phyloP scores from a whole-genome alignment of 2,113 vertebrate genomes.

The Labeo rohita region DNA sequence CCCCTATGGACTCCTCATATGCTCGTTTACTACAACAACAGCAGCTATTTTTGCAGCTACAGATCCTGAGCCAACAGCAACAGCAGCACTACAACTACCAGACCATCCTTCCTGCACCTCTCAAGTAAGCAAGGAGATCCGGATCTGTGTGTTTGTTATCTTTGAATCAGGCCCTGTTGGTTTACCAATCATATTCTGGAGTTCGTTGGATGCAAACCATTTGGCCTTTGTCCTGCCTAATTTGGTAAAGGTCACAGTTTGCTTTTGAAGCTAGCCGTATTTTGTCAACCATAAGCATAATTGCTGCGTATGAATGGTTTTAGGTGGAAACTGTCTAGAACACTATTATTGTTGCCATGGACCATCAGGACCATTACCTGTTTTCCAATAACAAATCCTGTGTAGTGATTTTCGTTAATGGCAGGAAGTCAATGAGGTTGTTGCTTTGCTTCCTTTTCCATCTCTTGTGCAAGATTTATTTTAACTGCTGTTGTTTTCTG shows the following conservation, averaged over 20 bases:
- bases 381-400: conserved; percentile 68
- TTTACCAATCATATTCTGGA: background rate
- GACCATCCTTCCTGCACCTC: conserved; percentile 85
- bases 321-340: conserved; percentile 42
- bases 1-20: conserved; percentile 95
- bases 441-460: conserved; percentile 58
- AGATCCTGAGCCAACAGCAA: conserved; percentile 98
- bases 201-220: background rate
- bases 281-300: conserved; percentile 31
- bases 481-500: conserved; percentile 51
- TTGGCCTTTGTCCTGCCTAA: background rate
- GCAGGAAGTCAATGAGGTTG: conserved; percentile 60
- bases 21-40: conserved; percentile 96
- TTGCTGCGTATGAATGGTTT: conserved; percentile 49
- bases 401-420: conserved; percentile 56
- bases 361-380: conserved; percentile 51
- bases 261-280: background rate
- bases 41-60: conserved; percentile 97
- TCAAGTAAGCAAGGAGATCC: conserved; percentile 78
- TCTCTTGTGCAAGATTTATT: conserved; percentile 53
- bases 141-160: background rate
- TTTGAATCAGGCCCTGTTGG: background rate
- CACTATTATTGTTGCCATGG: conserved; percentile 48
- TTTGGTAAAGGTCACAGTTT: background rate
- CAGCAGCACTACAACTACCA: conserved; percentile 94